A percentile compares a stretch with the other conserved stretches of the same genome.
Conservation (phyloP, 2,888 invertebrate species). For the Hydraecia micacea region DNA sequence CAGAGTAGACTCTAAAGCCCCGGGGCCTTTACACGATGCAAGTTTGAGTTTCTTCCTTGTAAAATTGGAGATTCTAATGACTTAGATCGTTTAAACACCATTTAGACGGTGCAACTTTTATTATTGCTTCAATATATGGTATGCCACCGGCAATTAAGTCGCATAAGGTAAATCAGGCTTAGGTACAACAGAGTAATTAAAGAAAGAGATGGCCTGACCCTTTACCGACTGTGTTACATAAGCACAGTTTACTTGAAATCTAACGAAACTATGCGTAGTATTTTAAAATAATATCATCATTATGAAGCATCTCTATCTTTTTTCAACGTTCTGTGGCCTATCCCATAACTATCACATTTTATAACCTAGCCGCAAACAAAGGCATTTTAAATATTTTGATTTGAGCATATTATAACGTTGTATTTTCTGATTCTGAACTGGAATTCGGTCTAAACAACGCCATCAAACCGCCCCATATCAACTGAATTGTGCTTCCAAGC, state of each 20-base stretch:
- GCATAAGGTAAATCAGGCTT: background rate
- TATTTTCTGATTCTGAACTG: constrained; percentile 8
- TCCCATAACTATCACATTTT: background rate
- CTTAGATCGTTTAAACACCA: too few species aligned
- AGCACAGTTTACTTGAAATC: background rate
- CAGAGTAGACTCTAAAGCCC: background rate
- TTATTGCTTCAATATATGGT: background rate
- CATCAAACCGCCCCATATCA: constrained; percentile 80
- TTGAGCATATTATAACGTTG: background rate
- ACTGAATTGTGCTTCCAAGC: constrained; percentile 79
- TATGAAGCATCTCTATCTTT: background rate
- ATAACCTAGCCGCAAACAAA: background rate
- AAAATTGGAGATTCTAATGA: background rate
- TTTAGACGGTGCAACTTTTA: background rate
- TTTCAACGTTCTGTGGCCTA: background rate
- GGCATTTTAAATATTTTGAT: background rate
- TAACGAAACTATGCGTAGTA: too few species aligned
- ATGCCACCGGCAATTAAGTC: background rate
- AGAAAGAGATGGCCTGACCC: background rate
- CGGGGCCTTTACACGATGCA: background rate
- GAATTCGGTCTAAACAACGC: constrained; percentile 72
- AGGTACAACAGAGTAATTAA: background rate
- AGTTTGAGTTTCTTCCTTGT: background rate
- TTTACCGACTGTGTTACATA: background rate
- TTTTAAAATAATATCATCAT: background rate